phyloP scores from a whole-genome alignment of 2,113 vertebrate species.

The Chionodraco myersi region DNA sequence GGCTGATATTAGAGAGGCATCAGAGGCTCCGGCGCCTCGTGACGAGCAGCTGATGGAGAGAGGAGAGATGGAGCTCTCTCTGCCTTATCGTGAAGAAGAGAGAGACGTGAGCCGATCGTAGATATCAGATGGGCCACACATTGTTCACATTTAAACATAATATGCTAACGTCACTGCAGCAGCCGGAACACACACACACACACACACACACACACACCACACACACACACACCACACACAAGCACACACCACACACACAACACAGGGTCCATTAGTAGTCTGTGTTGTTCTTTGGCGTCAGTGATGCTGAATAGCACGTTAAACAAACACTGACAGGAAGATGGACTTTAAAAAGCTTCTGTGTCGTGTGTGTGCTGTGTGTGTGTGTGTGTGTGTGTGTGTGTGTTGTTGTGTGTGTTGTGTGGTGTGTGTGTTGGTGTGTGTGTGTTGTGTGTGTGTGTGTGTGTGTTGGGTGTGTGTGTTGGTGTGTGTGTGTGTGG shows the following conservation, averaged over 20 bases:
- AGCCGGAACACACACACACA: neutral
- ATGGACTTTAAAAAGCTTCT: conserved; percentile 43
- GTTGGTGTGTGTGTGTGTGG: neutral
- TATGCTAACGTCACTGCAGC: neutral
- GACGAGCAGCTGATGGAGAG: too few species aligned
- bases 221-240: neutral
- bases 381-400: conserved; percentile 11
- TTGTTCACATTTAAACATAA: neutral
- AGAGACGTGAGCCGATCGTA: too few species aligned
- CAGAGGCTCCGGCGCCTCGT: too few species aligned
- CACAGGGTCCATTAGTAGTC: conserved; percentile 41
- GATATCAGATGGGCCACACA: too few species aligned
- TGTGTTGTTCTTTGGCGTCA: conserved; percentile 30
- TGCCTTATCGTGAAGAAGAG: too few species aligned
- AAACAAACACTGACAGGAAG: conserved; percentile 59
- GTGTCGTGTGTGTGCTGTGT: conserved; percentile 15
- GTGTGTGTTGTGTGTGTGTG: neutral
- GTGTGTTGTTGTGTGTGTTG: too few species aligned
- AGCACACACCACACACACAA: too few species aligned
- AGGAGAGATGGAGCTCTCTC: too few species aligned
- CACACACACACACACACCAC: conserved; percentile 1
- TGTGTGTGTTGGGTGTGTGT: neutral
- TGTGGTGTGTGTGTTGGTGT: neutral
- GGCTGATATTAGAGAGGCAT: too few species aligned
- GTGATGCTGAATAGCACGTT: conserved; percentile 56